These are phyloP conservation scores for Pseudachorutes palmiensis DNA, from an alignment of 1,140 invertebrate genomes.

Conservation along the genomic window DNA sequence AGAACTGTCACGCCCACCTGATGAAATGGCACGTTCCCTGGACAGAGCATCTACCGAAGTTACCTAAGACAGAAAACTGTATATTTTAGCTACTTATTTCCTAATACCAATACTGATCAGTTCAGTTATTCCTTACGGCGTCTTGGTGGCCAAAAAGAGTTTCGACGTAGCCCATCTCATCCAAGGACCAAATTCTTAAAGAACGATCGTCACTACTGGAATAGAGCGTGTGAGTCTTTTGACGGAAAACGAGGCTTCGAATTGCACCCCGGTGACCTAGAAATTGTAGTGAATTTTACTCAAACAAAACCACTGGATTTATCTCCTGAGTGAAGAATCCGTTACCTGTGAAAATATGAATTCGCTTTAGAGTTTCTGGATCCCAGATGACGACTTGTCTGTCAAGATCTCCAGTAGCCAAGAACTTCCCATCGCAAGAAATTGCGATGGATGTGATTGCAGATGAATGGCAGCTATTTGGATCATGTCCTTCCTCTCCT, in stretches of 20 bases:
- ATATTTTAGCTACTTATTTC: no score
- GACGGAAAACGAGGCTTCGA: constrained; percentile 75
- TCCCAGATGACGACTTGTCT: constrained; percentile 77
- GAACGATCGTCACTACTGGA: constrained; percentile 71
- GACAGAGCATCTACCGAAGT: constrained; percentile 78
- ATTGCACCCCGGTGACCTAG: constrained; percentile 63
- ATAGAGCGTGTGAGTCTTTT: constrained; percentile 78
- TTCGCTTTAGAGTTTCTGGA: constrained; percentile 60
- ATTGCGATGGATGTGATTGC: constrained; percentile 64
- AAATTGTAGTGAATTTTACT: neutral
- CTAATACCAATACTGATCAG: no score
- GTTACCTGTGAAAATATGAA: constrained; percentile 63
- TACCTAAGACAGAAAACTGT: constrained; percentile 46
- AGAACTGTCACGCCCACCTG: constrained; percentile 76
- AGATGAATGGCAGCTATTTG: constrained; percentile 46
- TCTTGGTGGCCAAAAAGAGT: constrained; percentile 58
- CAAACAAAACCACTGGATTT: neutral
- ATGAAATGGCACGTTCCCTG: constrained; percentile 75
- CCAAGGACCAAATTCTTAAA: constrained; percentile 77
- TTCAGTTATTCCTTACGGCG: constrained; percentile 22
- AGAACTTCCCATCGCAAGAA: constrained; percentile 73
- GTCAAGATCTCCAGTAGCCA: constrained; percentile 69
- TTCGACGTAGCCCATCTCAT: constrained; percentile 93
- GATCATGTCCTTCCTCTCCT: constrained; percentile 6
- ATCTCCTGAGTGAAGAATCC: constrained; percentile 32